Percentiles rank a stretch among this genome's conserved stretches.
Conservation (phyloP, 2,113 vertebrate species). For the Bubo scandiacus region DNA sequence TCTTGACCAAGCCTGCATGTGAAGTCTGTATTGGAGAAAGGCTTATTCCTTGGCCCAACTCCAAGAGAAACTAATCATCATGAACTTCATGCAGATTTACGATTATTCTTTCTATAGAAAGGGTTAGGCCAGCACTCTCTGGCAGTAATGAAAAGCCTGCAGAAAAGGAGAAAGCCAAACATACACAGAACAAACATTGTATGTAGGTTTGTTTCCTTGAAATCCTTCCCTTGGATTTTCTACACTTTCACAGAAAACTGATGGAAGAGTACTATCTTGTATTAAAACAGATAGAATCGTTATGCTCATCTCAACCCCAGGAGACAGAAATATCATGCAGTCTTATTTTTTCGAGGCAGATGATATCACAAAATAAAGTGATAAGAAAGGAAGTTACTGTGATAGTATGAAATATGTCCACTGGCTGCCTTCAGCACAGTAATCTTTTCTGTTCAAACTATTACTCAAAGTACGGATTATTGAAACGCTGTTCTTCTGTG, state of each 20-base stretch:
- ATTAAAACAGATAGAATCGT: conserved; percentile 11
- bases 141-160: conserved; percentile 32
- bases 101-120: conserved; percentile 60
- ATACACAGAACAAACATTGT: not conserved
- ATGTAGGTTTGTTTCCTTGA: not conserved
- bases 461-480: conserved; percentile 35
- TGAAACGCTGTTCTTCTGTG: conserved; percentile 13
- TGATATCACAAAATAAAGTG: conserved; percentile 27
- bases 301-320: not conserved
- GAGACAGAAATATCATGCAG: conserved; percentile 15
- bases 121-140: conserved; percentile 46
- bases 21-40: conserved; percentile 71
- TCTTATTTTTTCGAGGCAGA: conserved; percentile 39
- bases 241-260: not conserved
- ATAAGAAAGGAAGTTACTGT: conserved; percentile 20
- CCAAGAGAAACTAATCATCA: conserved; percentile 78
- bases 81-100: conserved; percentile 78
- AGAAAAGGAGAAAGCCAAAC: not conserved
- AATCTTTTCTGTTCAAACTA: conserved; percentile 49
- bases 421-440: conserved; percentile 15
- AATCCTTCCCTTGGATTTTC: not conserved
- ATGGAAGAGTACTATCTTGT: not conserved
- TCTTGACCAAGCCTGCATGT: conserved; percentile 71
- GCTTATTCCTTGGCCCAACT: conserved; percentile 69
- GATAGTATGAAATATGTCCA: conserved; percentile 37